phyloP scores from a whole-genome alignment of 2,797 vertebrate genomes.

The Synanceia verrucosa region DNA sequence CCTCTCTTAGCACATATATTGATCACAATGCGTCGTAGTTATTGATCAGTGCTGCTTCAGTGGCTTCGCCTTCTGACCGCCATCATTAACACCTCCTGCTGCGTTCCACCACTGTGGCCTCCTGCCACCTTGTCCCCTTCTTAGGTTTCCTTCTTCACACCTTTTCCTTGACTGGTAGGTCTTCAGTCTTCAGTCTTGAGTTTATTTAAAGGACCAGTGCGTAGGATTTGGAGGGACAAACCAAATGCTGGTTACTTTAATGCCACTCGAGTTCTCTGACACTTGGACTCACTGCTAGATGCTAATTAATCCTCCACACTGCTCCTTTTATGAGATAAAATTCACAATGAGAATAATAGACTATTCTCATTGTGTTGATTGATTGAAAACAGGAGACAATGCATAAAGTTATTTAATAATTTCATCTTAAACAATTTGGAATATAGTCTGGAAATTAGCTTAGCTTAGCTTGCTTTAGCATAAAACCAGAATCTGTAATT shows the following conservation, averaged over 20 bases:
- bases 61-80: conserved; percentile 35
- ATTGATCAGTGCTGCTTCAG: conserved; percentile 37
- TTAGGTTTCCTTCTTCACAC: background rate
- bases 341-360: background rate
- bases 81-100: conserved; percentile 38
- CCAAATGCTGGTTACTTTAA: background rate
- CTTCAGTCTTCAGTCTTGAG: too few relatives aligned
- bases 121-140: background rate
- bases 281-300: background rate
- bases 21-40: conserved; percentile 34
- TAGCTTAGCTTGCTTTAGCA: background rate
- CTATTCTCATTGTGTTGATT: background rate
- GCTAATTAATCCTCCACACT: background rate
- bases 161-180: background rate
- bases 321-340: too few relatives aligned
- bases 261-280: background rate
- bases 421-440: background rate
- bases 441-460: background rate
- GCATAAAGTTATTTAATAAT: background rate
- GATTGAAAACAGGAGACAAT: background rate
- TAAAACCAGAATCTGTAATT: background rate
- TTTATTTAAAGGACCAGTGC: too few relatives aligned
- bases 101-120: conserved; percentile 1
- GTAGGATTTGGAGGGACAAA: background rate
- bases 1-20: conserved; percentile 28